Evolutionary conservation across 92 coral and sea anemone genomes (phyloP).

Genomic region (Diadumene lineata): DNA sequence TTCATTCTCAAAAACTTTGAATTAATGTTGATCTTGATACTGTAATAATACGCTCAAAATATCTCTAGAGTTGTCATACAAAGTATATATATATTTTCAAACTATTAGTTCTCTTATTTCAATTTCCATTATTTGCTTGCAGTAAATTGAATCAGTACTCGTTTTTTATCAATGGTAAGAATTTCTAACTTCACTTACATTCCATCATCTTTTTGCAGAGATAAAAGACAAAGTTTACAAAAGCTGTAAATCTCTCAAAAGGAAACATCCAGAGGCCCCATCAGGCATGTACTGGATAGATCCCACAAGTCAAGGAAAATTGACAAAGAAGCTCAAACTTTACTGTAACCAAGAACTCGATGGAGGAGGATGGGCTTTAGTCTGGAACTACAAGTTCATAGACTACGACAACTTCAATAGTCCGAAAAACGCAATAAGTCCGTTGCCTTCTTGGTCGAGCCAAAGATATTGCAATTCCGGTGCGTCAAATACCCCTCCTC

Average conservation of each 20-base stretch:
- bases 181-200: too few species aligned
- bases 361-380: conserved; percentile 83
- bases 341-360: conserved; percentile 60
- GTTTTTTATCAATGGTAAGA: too few species aligned
- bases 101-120: too few species aligned
- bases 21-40: too few species aligned
- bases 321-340: conserved; percentile 23
- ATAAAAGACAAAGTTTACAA: conserved; percentile 17
- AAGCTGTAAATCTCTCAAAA: conserved; percentile 14
- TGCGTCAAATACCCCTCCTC: conserved; percentile 30
- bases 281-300: conserved; percentile 49
- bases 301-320: conserved; percentile 16
- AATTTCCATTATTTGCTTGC: too few species aligned
- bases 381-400: conserved; percentile 67
- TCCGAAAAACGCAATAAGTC: conserved; percentile 50
- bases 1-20: too few species aligned
- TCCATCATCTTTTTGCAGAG: background rate
- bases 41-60: too few species aligned
- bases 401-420: conserved; percentile 34
- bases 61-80: too few species aligned
- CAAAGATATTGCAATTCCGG: background rate
- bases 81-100: too few species aligned
- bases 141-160: too few species aligned
- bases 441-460: conserved; percentile 34
- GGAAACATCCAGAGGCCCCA: conserved; percentile 8